A percentile compares a stretch with the other conserved stretches of the same genome.
Conservation (phyloP, 2,113 vertebrate species). For the Holacanthus passer region DNA sequence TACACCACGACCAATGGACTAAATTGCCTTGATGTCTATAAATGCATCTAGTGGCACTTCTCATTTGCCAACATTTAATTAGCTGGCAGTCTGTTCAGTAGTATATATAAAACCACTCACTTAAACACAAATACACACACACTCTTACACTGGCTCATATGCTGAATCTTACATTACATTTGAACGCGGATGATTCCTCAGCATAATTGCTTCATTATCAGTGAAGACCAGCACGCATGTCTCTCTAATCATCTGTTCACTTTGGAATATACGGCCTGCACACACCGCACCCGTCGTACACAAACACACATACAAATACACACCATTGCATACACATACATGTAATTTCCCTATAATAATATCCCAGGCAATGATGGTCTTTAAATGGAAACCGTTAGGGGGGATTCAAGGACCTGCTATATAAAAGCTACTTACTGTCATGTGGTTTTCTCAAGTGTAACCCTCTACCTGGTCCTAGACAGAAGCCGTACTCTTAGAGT, state of each 20-base stretch:
- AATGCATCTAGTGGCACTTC: slow-evolving; percentile 53
- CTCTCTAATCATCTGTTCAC: slow-evolving; percentile 42
- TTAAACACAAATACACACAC: slow-evolving; percentile 27
- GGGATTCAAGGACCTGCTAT: slow-evolving; percentile 19
- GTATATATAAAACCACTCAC: slow-evolving; percentile 38
- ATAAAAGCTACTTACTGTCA: background rate
- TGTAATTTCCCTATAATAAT: slow-evolving; percentile 35
- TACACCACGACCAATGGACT: slow-evolving; percentile 27
- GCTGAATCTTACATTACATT: slow-evolving; percentile 47
- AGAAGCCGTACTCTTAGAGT: background rate
- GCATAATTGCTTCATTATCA: slow-evolving; percentile 70
- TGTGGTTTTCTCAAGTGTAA: background rate
- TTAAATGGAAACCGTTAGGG: slow-evolving; percentile 26
- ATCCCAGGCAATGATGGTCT: slow-evolving; percentile 21
- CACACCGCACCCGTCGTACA: background rate
- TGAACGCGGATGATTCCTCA: slow-evolving; percentile 31
- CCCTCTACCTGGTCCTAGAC: background rate
- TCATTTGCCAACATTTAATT: slow-evolving; percentile 67
- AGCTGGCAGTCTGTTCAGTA: slow-evolving; percentile 50
- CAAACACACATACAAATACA: slow-evolving; percentile 15
- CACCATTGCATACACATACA: background rate
- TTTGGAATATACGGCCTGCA: slow-evolving; percentile 1
- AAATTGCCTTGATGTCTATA: slow-evolving; percentile 57
- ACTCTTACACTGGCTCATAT: background rate
- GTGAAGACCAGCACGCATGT: slow-evolving; percentile 47